phyloP scores from a whole-genome alignment of 2,113 vertebrate species.

The Neofelis nebulosa region DNA sequence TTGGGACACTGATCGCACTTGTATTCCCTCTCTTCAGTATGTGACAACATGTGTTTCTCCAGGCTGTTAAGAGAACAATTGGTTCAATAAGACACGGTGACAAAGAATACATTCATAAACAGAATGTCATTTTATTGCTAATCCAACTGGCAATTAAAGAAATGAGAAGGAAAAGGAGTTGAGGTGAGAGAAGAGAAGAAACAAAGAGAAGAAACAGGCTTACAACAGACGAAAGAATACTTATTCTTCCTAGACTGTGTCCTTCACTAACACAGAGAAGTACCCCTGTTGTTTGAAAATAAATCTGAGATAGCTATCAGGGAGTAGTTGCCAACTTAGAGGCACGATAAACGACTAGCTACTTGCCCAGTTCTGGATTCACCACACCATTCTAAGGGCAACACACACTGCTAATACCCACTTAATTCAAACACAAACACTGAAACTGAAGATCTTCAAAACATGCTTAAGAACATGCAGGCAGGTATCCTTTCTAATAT shows the following conservation, averaged over 20 bases:
- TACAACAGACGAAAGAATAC: not conserved
- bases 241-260: not conserved
- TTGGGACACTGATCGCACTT: constrained; percentile 95
- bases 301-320: not conserved
- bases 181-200: not conserved
- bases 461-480: not conserved
- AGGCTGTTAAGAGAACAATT: constrained; percentile 88
- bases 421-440: constrained; percentile 12
- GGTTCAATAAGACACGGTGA: constrained; percentile 53
- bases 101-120: constrained; percentile 53
- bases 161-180: not conserved
- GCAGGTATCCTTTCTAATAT: not conserved
- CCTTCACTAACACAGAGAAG: not conserved
- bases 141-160: constrained; percentile 29
- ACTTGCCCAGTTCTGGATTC: not conserved
- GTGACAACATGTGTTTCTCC: constrained; percentile 95
- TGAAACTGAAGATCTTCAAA: not conserved
- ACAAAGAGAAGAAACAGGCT: not conserved
- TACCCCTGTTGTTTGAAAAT: not conserved
- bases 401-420: not conserved
- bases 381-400: constrained; percentile 1
- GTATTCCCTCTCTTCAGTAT: constrained; percentile 97
- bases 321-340: not conserved
- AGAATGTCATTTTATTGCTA: constrained; percentile 37
- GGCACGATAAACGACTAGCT: not conserved